phyloP scores from a whole-genome alignment of 2,888 invertebrate species.

The Aromia moschata region DNA sequence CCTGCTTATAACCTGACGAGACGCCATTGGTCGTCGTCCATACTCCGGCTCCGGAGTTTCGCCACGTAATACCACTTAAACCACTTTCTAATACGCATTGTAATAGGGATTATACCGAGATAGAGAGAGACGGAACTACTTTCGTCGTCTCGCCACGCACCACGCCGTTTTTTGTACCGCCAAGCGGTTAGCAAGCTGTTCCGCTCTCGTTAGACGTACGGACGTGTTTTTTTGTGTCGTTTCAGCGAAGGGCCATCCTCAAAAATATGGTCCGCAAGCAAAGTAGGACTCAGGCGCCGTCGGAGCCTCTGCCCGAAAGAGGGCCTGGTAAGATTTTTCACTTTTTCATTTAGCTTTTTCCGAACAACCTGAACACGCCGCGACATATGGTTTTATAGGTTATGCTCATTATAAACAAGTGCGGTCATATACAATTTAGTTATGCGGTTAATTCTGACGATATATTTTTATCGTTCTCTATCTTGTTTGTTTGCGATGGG shows the following conservation, averaged over 20 bases:
- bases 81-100: conserved; percentile 9
- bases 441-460: no score
- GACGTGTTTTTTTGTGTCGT: conserved; percentile 5
- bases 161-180: conserved; percentile 5
- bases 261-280: conserved; percentile 63
- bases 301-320: conserved; percentile 63
- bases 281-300: conserved; percentile 54
- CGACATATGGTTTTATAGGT: conserved; percentile 6
- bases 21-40: no score
- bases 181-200: conserved; percentile 1
- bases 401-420: neutral
- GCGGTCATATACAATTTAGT: no score
- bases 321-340: conserved; percentile 66
- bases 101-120: neutral
- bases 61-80: conserved; percentile 9
- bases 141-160: neutral
- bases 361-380: neutral
- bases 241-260: neutral
- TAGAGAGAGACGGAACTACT: conserved; percentile 7
- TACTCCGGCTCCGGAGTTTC: neutral
- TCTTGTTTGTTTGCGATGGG: no score
- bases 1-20: no score
- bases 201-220: neutral
- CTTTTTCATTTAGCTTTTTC: neutral
- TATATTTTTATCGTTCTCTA: no score